Conservation (phyloP, 2,888 invertebrate species). For the Dendrolimus pini region DNA sequence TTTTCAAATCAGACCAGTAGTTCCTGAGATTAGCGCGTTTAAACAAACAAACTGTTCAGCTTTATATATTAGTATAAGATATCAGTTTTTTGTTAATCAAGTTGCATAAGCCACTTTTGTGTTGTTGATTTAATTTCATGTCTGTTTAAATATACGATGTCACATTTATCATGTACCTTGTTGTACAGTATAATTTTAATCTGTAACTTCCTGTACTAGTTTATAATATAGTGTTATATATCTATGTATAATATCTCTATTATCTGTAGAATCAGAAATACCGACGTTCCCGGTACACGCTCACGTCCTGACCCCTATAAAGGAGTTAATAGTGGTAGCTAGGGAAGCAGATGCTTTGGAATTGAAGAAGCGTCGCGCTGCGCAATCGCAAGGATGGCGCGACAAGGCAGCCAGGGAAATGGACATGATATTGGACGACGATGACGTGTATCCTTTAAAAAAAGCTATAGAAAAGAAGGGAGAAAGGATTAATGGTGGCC, state of each 20-base stretch:
- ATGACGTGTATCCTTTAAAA: constrained; percentile 69
- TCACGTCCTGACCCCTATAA: constrained; percentile 75
- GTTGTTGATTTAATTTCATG: too few species aligned
- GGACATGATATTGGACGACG: constrained; percentile 93
- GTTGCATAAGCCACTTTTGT: too few species aligned
- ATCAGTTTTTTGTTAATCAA: too few species aligned
- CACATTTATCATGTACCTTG: too few species aligned
- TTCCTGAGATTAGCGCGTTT: too few species aligned
- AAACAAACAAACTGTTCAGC: too few species aligned
- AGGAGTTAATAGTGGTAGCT: constrained; percentile 85
- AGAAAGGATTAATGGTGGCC: not conserved
- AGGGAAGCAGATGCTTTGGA: constrained; percentile 88
- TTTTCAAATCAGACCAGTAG: too few species aligned
- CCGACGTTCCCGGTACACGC: constrained; percentile 88
- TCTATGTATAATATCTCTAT: constrained; percentile 9
- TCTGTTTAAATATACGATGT: too few species aligned
- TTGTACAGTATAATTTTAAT: too few species aligned
- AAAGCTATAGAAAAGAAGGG: not conserved
- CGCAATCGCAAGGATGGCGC: constrained; percentile 88
- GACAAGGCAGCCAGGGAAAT: constrained; percentile 91
- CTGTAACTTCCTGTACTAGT: too few species aligned
- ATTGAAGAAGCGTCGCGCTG: constrained; percentile 77
- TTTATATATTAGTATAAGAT: too few species aligned
- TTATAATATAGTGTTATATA: too few species aligned
- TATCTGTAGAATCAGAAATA: constrained; percentile 86